Conservation (phyloP, 2,888 invertebrate species). For the Unio pictorum region DNA sequence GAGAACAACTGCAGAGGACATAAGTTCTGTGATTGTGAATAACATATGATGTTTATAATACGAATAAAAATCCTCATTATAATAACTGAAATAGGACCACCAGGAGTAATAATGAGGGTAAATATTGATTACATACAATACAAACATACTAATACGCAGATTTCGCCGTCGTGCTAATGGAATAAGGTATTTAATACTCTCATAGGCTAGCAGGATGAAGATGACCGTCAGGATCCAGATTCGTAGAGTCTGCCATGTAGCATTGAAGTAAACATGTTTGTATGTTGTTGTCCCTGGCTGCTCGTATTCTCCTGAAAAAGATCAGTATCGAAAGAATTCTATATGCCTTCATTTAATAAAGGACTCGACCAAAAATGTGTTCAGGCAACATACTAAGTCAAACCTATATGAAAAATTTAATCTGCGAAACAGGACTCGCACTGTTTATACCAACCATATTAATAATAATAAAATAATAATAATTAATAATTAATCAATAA, state of each 20-base stretch:
- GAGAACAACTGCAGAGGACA: conserved; percentile 62
- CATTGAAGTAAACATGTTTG: conserved; percentile 70
- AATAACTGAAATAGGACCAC: conserved; percentile 70
- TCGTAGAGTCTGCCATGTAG: conserved; percentile 60
- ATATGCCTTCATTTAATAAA: background rate
- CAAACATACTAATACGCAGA: conserved; percentile 57
- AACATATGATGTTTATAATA: conserved; percentile 67
- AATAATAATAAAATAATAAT: too few species aligned
- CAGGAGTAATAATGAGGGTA: conserved; percentile 70
- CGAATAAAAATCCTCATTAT: conserved; percentile 68
- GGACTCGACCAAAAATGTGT: background rate
- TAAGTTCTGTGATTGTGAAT: conserved; percentile 66
- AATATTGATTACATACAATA: conserved; percentile 60
- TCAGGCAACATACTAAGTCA: too few species aligned
- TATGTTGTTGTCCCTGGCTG: conserved; percentile 63
- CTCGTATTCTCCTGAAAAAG: conserved; percentile 61
- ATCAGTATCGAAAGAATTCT: background rate
- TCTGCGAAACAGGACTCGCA: too few species aligned
- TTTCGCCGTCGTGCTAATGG: conserved; percentile 42
- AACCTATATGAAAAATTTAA: too few species aligned
- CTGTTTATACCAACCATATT: too few species aligned
- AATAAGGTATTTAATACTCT: conserved; percentile 62
- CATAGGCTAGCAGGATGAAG: conserved; percentile 64
- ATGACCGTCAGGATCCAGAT: conserved; percentile 65
- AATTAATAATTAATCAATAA: too few species aligned